Percentiles rank a stretch among this genome's conserved stretches.
Conservation (phyloP, 1,140 invertebrate genomes). For the Trichomalopsis sarcophagae region DNA sequence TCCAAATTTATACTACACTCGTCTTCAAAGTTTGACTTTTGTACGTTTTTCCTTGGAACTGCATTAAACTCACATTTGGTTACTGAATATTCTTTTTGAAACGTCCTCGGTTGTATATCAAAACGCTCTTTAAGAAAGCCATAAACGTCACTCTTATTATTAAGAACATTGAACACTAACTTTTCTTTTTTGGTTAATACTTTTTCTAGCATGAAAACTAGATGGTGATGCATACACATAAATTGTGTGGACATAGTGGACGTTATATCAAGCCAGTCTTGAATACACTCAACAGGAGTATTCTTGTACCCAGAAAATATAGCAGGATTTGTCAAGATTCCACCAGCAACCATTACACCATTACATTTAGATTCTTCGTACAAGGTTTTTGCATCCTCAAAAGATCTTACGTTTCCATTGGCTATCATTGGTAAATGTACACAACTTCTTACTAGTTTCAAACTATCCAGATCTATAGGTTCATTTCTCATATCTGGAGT, state of each 20-base stretch:
- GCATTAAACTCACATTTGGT: conserved; percentile 64
- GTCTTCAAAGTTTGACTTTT: conserved; percentile 45
- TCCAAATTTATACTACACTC: conserved; percentile 53
- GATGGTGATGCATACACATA: conserved; percentile 92
- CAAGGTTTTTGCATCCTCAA: conserved; percentile 82
- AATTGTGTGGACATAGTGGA: conserved; percentile 76
- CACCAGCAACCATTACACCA: conserved; percentile 93
- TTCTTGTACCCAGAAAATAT: conserved; percentile 83
- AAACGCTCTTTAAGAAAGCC: conserved; percentile 81
- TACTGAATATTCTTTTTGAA: conserved; percentile 56
- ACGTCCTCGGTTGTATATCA: conserved; percentile 65
- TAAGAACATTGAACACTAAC: conserved; percentile 86
- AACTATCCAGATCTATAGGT: conserved; percentile 84
- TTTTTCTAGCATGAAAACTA: conserved; percentile 95
- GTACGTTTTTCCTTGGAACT: conserved; percentile 42
- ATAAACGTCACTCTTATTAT: conserved; percentile 81
- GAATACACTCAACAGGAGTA: conserved; percentile 87
- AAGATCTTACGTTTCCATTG: conserved; percentile 90
- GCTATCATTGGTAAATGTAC: conserved; percentile 89
- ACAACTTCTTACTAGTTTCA: conserved; percentile 84
- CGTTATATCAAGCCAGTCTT: conserved; percentile 89
- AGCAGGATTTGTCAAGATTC: conserved; percentile 92
- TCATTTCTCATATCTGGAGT: conserved; percentile 89
- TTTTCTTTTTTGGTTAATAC: conserved; percentile 82
- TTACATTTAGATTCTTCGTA: conserved; percentile 82